Percentiles rank a stretch among this genome's conserved stretches.
Conservation (phyloP, 2,888 invertebrate species). For the Drosophila birchii region DNA sequence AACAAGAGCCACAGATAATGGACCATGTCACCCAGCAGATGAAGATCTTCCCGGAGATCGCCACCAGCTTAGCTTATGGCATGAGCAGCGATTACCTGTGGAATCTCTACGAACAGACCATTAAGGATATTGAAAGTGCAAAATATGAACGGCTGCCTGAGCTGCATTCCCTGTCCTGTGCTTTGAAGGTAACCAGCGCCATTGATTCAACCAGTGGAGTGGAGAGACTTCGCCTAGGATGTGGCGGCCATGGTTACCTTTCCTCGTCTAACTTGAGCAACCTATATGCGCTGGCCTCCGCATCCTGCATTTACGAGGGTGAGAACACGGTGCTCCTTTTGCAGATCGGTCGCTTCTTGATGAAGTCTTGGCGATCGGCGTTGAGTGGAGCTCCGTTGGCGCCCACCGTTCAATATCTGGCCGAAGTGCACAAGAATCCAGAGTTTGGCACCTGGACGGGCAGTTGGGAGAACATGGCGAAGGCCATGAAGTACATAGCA, state of each 20-base stretch:
- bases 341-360: conserved; percentile 93
- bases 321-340: conserved; percentile 97
- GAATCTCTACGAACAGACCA: conserved; percentile 92
- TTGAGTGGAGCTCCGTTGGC: conserved; percentile 87
- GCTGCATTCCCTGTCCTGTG: conserved; percentile 93
- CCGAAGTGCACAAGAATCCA: conserved; percentile 53
- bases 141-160: conserved; percentile 92
- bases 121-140: conserved; percentile 91
- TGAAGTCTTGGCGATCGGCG: conserved; percentile 90
- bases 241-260: conserved; percentile 98
- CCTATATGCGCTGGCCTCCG: conserved; percentile 91
- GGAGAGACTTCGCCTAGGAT: conserved; percentile 93
- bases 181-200: conserved; percentile 93
- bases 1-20: conserved; percentile 94
- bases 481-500: conserved; percentile 85
- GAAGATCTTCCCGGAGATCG: conserved; percentile 93
- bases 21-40: conserved; percentile 98
- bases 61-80: conserved; percentile 91
- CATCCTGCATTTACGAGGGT: conserved; percentile 97
- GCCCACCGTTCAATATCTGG: conserved; percentile 90
- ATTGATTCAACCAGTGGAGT: conserved; percentile 89
- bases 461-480: conserved; percentile 83
- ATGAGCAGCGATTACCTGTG: conserved; percentile 91
- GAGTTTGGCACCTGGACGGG: conserved; percentile 78
- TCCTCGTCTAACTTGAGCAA: conserved; percentile 92